phyloP scores from a whole-genome alignment of 2,113 vertebrate genomes.

The Thamnaconus septentrionalis region DNA sequence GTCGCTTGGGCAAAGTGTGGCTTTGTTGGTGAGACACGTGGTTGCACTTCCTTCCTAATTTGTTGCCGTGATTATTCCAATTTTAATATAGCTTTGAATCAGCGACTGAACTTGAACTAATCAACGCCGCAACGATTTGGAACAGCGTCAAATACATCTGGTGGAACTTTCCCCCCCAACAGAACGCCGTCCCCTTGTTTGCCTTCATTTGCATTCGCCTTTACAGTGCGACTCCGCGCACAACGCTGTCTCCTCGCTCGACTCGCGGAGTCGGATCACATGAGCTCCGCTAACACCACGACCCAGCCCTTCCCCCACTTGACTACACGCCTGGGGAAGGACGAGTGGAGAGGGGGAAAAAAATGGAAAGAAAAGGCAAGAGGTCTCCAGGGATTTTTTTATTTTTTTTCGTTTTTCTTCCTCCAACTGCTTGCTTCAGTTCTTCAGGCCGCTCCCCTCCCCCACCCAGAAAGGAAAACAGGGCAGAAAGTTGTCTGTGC shows the following conservation, averaged over 20 bases:
- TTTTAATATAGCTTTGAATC: too few relatives aligned
- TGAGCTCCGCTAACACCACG: conserved; percentile 52
- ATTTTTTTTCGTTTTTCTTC: not conserved
- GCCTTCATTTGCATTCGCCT: not conserved
- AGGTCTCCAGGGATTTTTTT: conserved; percentile 31
- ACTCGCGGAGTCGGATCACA: conserved; percentile 55
- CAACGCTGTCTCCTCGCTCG: conserved; percentile 23
- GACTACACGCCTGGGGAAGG: conserved; percentile 31
- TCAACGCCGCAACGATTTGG: too few relatives aligned
- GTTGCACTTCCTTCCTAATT: too few relatives aligned
- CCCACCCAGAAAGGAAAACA: conserved; percentile 20
- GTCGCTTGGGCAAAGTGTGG: too few relatives aligned
- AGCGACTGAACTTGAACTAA: too few relatives aligned
- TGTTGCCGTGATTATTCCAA: too few relatives aligned
- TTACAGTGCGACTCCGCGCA: conserved; percentile 30
- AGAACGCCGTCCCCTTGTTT: too few relatives aligned
- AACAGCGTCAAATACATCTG: too few relatives aligned
- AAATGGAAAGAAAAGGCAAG: conserved; percentile 38
- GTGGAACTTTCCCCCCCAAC: too few relatives aligned
- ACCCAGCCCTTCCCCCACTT: conserved; percentile 46
- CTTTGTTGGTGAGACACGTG: too few relatives aligned
- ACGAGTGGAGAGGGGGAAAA: conserved; percentile 38
- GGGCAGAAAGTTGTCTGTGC: conserved; percentile 21
- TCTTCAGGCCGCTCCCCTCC: not conserved
- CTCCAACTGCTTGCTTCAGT: not conserved